Evolutionary conservation across 2,888 invertebrate genomes (phyloP), one percentile per base, ranked within the genome.

Genomic region (Dicyrtomina minuta): DNA sequence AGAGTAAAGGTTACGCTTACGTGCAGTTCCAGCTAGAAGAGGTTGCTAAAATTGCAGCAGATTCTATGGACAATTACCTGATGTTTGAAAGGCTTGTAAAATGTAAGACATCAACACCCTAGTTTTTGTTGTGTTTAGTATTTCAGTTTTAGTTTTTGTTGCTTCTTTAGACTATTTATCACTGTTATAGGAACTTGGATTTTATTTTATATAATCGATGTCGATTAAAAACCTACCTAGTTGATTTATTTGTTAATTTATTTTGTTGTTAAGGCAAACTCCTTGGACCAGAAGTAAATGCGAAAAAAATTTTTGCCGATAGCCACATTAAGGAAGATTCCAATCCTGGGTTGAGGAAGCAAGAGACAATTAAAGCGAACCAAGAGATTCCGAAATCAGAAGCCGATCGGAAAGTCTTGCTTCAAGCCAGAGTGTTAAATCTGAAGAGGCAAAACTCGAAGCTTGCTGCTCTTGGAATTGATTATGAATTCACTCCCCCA

Each of bases 31-130:
- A 84, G 69, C 85, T 89, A 76, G 87, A 88, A 17, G 89, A 91
- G 71, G 96, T 97, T 0, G 98, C 96, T 0, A 87, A 94, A 83
- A 89, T 97, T 77, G 97, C 91, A 2, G 95, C 96, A 0, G 92
- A 96, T 75, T 90, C 96, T 0, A 98, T 98, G 96, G 90, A 98
- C 81, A 97, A 96, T 82, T 98, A 98, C 82, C 84, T 98, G 0
- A 96, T 98, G 94, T 95, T 92, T 79, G 91, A 95, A 75, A 89
- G 91, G 81, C 84, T 96, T 43, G 82, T 98, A 10, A 93, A 92
- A 86, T 90, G 93, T 91, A 85, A 82, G 81, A 79, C 41, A 24
- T 15, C 1, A 10, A 26, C 24, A 60, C 43, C 3, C 20, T 60
- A 33, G 5, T 59, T 26, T 13, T 27, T 33, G 20, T 27, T 33